phyloP scores from a whole-genome alignment of 2,797 vertebrate species.

The Pelochelys cantorii region DNA sequence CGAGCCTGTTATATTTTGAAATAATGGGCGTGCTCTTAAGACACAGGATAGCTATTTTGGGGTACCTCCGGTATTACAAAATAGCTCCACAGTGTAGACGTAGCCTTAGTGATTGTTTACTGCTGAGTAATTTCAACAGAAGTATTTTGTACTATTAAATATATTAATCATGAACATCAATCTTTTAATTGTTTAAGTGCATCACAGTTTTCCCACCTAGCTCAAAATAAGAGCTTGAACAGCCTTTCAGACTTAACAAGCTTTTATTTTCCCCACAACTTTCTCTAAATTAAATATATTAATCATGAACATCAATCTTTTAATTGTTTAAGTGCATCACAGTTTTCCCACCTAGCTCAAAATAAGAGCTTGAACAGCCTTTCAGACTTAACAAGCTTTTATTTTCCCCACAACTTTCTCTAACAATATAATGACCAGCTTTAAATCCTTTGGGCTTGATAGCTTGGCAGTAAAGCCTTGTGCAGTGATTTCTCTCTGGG shows the following conservation, averaged over 20 bases:
- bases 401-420: constrained; percentile 35
- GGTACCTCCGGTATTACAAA: too few relatives aligned
- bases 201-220: constrained; percentile 68
- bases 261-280: constrained; percentile 51
- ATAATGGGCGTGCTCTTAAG: too few relatives aligned
- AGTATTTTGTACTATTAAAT: constrained; percentile 62
- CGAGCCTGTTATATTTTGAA: too few relatives aligned
- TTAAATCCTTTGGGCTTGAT: constrained; percentile 26
- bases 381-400: constrained; percentile 56
- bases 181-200: constrained; percentile 24
- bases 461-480: constrained; percentile 37
- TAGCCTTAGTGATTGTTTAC: constrained; percentile 69
- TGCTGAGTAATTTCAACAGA: constrained; percentile 65
- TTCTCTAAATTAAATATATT: constrained; percentile 55
- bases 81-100: too few relatives aligned
- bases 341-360: constrained; percentile 73
- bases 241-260: constrained; percentile 49
- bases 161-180: constrained; percentile 58
- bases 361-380: constrained; percentile 61
- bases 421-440: constrained; percentile 34
- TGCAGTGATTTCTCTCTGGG: constrained; percentile 47
- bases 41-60: too few relatives aligned
- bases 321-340: constrained; percentile 29
- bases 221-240: constrained; percentile 68
- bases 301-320: constrained; percentile 44